Evolutionary conservation across 2,888 invertebrate genomes (phyloP).

Genomic region (Seira ritae): DNA sequence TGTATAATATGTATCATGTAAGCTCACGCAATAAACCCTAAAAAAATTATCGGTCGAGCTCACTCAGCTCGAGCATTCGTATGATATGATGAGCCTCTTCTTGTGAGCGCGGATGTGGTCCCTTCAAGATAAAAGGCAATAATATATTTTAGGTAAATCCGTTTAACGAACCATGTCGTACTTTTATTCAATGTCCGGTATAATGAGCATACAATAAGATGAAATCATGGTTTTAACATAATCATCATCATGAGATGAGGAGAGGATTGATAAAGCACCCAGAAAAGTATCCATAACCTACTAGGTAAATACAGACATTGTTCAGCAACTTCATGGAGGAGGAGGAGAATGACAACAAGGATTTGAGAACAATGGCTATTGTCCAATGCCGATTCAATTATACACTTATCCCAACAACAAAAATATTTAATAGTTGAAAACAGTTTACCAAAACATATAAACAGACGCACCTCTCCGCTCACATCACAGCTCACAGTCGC

Average conservation of each 20-base stretch:
- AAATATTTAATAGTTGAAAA: too few species aligned
- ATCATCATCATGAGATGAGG: too few species aligned
- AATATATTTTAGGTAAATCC: slow-evolving; percentile 50
- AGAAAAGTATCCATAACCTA: slow-evolving; percentile 22
- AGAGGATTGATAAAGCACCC: slow-evolving; percentile 28
- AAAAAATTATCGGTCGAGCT: slow-evolving; percentile 49
- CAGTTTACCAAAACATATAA: not conserved
- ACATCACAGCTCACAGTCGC: not conserved
- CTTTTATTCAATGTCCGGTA: slow-evolving; percentile 17
- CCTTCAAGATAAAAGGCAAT: slow-evolving; percentile 57
- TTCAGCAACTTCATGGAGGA: slow-evolving; percentile 14
- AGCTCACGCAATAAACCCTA: slow-evolving; percentile 47
- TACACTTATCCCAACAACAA: slow-evolving; percentile 35
- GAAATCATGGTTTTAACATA: not conserved
- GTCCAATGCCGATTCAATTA: slow-evolving; percentile 65
- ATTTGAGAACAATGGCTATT: slow-evolving; percentile 58
- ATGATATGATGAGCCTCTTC: too few species aligned
- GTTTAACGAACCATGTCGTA: slow-evolving; percentile 60
- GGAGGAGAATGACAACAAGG: slow-evolving; percentile 45
- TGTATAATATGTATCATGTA: too few species aligned
- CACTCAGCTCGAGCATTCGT: too few species aligned
- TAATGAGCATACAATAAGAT: not conserved
- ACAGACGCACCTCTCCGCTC: not conserved
- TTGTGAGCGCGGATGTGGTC: too few species aligned
- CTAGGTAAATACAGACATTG: slow-evolving; percentile 3